Evolutionary conservation across 2,113 vertebrate genomes (phyloP).

Genomic region (Prolemur simus): DNA sequence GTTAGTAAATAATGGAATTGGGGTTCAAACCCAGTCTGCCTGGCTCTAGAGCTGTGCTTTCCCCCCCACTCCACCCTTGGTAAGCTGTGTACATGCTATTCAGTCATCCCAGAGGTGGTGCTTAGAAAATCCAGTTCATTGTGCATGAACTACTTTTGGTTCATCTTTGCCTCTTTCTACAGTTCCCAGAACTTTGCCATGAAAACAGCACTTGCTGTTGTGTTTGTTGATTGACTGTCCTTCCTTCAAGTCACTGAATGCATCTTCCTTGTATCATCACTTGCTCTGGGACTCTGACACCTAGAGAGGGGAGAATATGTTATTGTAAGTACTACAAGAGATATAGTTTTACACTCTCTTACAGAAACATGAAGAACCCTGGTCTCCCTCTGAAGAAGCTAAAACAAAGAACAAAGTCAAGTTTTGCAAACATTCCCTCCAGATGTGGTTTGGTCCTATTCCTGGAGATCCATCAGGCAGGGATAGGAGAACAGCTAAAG

Average conservation of each 20-base stretch:
- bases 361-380: background rate
- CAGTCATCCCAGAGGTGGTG: background rate
- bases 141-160: background rate
- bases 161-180: background rate
- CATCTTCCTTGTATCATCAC: background rate
- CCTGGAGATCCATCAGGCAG: background rate
- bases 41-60: background rate
- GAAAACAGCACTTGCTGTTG: background rate
- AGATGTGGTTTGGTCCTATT: background rate
- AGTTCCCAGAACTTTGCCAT: background rate
- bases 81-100: background rate
- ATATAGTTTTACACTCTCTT: background rate
- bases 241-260: background rate
- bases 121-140: background rate
- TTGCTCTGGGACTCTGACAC: background rate
- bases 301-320: background rate
- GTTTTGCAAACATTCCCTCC: background rate
- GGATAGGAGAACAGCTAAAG: background rate
- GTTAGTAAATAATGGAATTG: background rate
- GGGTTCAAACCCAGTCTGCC: background rate
- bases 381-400: background rate
- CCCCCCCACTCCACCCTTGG: background rate
- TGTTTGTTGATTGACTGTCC: background rate
- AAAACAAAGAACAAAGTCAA: constrained; percentile 1
- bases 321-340: background rate